Percentiles rank a stretch among this genome's conserved stretches.
These are phyloP conservation scores for pig (Sus scrofa) DNA, from an alignment of 2,113 vertebrate species.

Conservation along the genomic window T2T-Sscrofa CM000813.6:17408501-17409000, in stretches of 20 bases:
- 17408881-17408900: conserved; percentile 74
- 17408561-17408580: conserved; percentile 61
- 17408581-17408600: conserved; percentile 79
- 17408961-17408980: conserved; percentile 74
- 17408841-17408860: conserved; percentile 80
- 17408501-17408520: too few species aligned
- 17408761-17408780: conserved; percentile 75
- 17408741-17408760: conserved; percentile 79
- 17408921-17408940: conserved; percentile 80
- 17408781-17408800: conserved; percentile 70
- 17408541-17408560: too few species aligned
- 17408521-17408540: too few species aligned
- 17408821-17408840: conserved; percentile 79
- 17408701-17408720: conserved; percentile 83
- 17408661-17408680: conserved; percentile 81
- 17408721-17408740: conserved; percentile 78
- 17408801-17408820: conserved; percentile 80
- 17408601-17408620: conserved; percentile 62
- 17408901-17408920: conserved; percentile 62
- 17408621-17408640: conserved; percentile 47
- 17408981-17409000: conserved; percentile 69
- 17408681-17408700: conserved; percentile 79
- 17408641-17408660: conserved; percentile 35
- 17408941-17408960: conserved; percentile 78
- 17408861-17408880: conserved; percentile 63